A percentile compares a stretch with the other conserved stretches of the same genome.
Evolutionary conservation across 2,888 invertebrate genomes (phyloP).

Genomic region (Ganaspis brasiliensis): DNA sequence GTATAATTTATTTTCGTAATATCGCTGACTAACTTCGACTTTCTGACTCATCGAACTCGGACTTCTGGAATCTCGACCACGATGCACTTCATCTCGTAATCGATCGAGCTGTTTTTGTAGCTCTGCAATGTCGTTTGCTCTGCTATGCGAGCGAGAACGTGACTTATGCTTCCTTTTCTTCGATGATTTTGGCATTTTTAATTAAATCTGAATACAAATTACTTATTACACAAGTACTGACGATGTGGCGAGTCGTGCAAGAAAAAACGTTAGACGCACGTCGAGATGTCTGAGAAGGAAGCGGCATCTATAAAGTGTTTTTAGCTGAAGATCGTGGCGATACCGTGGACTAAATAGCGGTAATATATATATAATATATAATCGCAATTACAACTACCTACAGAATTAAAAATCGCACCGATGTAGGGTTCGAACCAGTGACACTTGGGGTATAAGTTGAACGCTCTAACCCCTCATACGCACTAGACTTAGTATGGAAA

Average conservation of each 20-base stretch:
- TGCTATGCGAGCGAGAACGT: not conserved
- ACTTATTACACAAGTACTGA: not conserved
- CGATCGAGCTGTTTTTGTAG: not conserved
- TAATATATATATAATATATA: no score
- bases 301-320: slow-evolving; percentile 1
- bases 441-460: no score
- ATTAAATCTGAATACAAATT: not conserved
- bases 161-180: slow-evolving; percentile 13
- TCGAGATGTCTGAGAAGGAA: not conserved
- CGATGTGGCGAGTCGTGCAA: not conserved
- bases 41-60: not conserved
- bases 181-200: not conserved
- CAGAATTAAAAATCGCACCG: no score
- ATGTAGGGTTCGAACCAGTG: no score
- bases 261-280: slow-evolving; percentile 11
- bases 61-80: slow-evolving; percentile 2
- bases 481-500: no score
- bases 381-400: no score
- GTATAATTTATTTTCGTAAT: slow-evolving; percentile 1
- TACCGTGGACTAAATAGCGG: slow-evolving; percentile 11
- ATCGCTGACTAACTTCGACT: not conserved
- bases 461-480: no score
- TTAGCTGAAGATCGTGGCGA: slow-evolving; percentile 11
- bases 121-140: not conserved
- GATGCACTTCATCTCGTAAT: not conserved